A percentile compares a stretch with the other conserved stretches of the same genome.
Evolutionary conservation across 2,888 invertebrate genomes (phyloP).

Genomic region (Caenorhabditis sp.): DNA sequence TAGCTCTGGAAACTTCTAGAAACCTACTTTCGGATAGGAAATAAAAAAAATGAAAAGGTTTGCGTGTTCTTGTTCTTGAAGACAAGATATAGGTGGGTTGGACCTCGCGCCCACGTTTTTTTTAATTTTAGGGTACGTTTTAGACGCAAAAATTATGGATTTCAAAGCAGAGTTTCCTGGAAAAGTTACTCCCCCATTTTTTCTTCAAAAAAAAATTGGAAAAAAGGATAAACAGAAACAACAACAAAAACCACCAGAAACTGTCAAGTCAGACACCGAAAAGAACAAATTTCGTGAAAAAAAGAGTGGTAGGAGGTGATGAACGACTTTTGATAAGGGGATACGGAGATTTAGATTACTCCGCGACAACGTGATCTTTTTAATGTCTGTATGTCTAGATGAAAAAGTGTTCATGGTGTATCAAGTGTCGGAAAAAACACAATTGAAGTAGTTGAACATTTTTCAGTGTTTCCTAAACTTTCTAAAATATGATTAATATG

Average conservation of each 20-base stretch:
- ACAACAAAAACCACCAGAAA: no score
- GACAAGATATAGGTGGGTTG: no score
- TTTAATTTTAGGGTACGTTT: background rate
- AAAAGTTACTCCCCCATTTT: no score
- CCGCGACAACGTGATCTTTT: conserved; percentile 26
- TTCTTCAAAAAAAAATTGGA: no score
- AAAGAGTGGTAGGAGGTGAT: conserved; percentile 14
- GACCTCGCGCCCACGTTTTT: background rate
- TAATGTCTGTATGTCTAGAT: background rate
- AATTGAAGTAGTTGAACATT: no score
- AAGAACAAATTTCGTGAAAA: conserved; percentile 15
- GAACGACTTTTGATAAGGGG: conserved; percentile 22
- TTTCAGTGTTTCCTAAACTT: no score
- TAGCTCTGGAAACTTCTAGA: no score
- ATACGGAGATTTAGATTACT: conserved; percentile 33
- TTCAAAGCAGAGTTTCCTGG: no score
- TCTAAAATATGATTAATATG: background rate
- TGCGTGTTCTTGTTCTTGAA: no score
- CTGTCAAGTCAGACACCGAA: conserved; percentile 17
- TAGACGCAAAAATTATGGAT: background rate
- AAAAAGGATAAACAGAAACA: no score
- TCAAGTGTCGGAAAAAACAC: no score
- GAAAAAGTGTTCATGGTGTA: conserved; percentile 11
- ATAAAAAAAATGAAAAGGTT: background rate
- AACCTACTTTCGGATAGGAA: background rate